These are phyloP conservation scores for Drosophila albomicans DNA, from an alignment of 1,140 invertebrate species.

Conservation along the genomic window DNA sequence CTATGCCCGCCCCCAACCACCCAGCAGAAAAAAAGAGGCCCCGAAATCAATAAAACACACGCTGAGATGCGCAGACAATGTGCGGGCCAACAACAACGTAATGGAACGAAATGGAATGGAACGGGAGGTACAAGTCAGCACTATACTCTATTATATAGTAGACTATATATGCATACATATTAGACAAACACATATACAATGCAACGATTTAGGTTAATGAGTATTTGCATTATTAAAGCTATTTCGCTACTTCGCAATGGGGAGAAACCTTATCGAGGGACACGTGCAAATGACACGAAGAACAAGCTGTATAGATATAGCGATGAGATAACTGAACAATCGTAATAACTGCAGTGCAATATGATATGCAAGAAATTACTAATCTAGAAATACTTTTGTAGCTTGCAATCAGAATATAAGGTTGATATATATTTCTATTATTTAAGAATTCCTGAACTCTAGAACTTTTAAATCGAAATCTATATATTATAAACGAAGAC, in stretches of 20 bases:
- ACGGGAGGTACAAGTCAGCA: neutral
- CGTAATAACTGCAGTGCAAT: too few species aligned
- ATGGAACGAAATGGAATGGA: slow-evolving; percentile 37
- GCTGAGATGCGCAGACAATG: slow-evolving; percentile 16
- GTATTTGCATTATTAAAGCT: slow-evolving; percentile 55
- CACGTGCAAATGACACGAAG: slow-evolving; percentile 7
- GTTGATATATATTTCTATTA: too few species aligned
- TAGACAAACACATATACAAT: slow-evolving; percentile 4
- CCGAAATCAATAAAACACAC: slow-evolving; percentile 45
- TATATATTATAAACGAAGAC: too few species aligned
- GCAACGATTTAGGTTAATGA: slow-evolving; percentile 70
- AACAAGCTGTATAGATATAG: slow-evolving; percentile 1
- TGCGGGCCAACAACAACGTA: slow-evolving; percentile 4
- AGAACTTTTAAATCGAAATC: too few species aligned
- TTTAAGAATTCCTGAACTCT: too few species aligned
- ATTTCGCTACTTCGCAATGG: slow-evolving; percentile 7
- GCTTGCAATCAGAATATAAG: too few species aligned
- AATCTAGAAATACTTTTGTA: too few species aligned
- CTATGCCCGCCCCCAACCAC: neutral
- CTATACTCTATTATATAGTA: neutral
- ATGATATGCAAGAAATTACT: too few species aligned
- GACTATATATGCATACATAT: slow-evolving; percentile 7
- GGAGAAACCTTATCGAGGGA: neutral
- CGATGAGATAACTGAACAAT: neutral
- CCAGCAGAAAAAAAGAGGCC: neutral